Percentiles rank a stretch among this genome's conserved stretches.
Conservation (phyloP, 2,797 vertebrate genomes). For the Gambusia yucatana region DNA sequence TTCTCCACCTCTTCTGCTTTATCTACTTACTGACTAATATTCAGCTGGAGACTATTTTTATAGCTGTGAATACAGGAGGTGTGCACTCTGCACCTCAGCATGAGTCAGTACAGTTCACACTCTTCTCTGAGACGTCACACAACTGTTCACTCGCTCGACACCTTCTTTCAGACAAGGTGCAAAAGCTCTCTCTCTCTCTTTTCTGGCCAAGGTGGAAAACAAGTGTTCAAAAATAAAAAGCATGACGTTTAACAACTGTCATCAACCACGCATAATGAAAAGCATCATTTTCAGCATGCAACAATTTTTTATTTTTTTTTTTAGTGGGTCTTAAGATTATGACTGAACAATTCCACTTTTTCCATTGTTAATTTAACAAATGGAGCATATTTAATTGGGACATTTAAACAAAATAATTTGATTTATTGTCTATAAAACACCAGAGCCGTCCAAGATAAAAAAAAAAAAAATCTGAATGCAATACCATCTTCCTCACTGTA, state of each 20-base stretch:
- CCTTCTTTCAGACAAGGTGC: conserved; percentile 31
- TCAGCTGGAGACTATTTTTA: conserved; percentile 68
- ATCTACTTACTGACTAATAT: neutral
- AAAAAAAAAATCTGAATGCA: too few species aligned
- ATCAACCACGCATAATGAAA: conserved; percentile 2
- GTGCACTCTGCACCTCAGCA: conserved; percentile 35
- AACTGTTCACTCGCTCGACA: conserved; percentile 11
- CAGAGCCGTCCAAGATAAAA: neutral
- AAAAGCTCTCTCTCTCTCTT: conserved; percentile 8
- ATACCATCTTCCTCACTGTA: too few species aligned
- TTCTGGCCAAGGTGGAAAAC: conserved; percentile 14
- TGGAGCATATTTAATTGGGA: neutral
- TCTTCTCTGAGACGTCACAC: conserved; percentile 2
- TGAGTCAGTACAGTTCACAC: conserved; percentile 31
- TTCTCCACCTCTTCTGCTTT: neutral
- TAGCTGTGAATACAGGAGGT: conserved; percentile 62
- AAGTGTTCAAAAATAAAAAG: conserved; percentile 12
- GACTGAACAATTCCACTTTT: neutral
- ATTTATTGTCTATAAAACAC: neutral
- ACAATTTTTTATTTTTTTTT: neutral
- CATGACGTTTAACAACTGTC: neutral
- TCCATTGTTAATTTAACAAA: neutral
- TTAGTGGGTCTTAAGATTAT: neutral
- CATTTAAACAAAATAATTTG: neutral
- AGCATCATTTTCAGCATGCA: conserved; percentile 6